Base-by-base conservation (phyloP, 1,140 invertebrate species). In the Dysdera silvatica region DNA sequence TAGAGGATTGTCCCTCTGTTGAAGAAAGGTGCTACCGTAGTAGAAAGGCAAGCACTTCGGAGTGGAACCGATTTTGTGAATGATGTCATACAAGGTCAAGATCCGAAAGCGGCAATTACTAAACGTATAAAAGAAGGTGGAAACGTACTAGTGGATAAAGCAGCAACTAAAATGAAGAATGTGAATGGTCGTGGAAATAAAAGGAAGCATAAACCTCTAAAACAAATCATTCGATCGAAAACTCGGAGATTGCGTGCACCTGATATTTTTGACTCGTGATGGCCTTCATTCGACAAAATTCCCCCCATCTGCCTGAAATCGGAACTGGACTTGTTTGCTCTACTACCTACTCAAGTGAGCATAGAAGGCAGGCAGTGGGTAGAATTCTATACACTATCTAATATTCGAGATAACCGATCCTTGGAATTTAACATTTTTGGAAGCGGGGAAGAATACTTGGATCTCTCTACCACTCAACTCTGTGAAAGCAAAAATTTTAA, bases 81-180 rank as follows among this genome's bases (percentile, higher is more conserved):
- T n/a, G n/a, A n/a, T n/a, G n/a, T n/a, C n/a, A n/a, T n/a, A n/a
- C n/a, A n/a, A n/a, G n/a, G n/a, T n/a, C n/a, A n/a, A n/a, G n/a
- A n/a, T n/a, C n/a, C n/a, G n/a, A n/a, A n/a, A n/a, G n/a, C n/a
- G n/a, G n/a, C n/a, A n/a, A n/a, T n/a, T n/a, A n/a, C n/a, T n/a
- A n/a, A n/a, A n/a, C n/a, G n/a, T n/a, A n/a, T n/a, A n/a, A 49
- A 49, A 49, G 47, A 49, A 49, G 6, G 5, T 26, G 47, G 47
- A 24, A 49, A 49, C 8, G 29, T 26, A 28, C 18, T 49, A 28
- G 47, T n/a, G 4, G 29, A 18, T 14, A 49, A 49, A 45, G 41
- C 41, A 7, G 41, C 23, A 6, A 14, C 7, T n/a, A 45, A 45
- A 45, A 20, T 18, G 16, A 20, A 45, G 16, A 20, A 45, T 7